These are phyloP conservation scores for Syrrhaptes paradoxus DNA, from an alignment of 2,113 vertebrate genomes.

Conservation along the genomic window DNA sequence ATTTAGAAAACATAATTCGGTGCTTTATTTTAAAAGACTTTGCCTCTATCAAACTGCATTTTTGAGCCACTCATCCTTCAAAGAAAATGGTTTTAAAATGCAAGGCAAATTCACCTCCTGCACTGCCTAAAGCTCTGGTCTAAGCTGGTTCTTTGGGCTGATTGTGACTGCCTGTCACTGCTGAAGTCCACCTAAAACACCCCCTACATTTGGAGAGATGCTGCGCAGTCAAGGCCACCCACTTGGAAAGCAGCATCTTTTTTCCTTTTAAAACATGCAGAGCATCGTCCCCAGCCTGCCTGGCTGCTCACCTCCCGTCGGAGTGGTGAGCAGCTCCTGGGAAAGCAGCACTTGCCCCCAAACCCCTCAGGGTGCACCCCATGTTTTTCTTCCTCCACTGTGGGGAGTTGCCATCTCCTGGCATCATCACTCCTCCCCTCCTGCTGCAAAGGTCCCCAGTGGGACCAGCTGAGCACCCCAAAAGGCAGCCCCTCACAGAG, in stretches of 20 bases:
- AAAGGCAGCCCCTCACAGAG: accelerated
- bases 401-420: accelerated
- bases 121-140: neutral
- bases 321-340: neutral
- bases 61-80: neutral
- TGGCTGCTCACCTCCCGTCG: accelerated
- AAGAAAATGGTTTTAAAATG: neutral
- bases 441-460: neutral
- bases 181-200: neutral
- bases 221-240: neutral
- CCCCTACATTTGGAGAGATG: neutral
- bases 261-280: neutral
- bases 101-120: neutral
- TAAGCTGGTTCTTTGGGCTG: neutral
- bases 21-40: neutral
- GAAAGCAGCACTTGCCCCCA: neutral
- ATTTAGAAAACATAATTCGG: neutral
- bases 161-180: neutral
- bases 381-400: neutral
- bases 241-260: neutral
- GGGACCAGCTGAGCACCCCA: accelerated
- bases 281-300: neutral
- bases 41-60: neutral
- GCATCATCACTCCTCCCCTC: neutral
- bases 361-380: accelerated